phyloP scores from a whole-genome alignment of 2,797 vertebrate genomes.

The Garrulus glandarius region DNA sequence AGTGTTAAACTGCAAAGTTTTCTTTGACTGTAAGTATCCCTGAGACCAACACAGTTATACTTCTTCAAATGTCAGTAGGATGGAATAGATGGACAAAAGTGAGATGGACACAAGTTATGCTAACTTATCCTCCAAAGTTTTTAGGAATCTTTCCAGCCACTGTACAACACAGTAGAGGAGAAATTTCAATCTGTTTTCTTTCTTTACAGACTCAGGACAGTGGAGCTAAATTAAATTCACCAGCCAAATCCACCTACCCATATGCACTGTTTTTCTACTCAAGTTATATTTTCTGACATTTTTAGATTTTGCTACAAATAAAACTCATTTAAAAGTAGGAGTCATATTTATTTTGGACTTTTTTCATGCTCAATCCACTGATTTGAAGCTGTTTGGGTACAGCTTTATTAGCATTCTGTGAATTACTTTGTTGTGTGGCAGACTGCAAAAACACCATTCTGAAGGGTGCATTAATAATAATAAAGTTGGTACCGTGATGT shows the following conservation, averaged over 20 bases:
- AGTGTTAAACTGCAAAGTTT: not conserved
- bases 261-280: not conserved
- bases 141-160: not conserved
- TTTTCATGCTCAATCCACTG: not conserved
- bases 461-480: not conserved
- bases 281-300: not conserved
- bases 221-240: not conserved
- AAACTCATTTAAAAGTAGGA: not conserved
- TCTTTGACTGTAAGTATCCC: not conserved
- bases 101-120: not conserved
- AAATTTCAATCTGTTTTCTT: not conserved
- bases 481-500: not conserved
- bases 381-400: not conserved
- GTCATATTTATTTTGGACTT: not conserved
- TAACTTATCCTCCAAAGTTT: not conserved
- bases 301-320: not conserved
- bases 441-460: not conserved
- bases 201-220: not conserved
- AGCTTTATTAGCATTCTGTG: not conserved
- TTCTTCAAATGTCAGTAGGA: not conserved
- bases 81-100: not conserved
- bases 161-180: not conserved
- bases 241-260: not conserved
- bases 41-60: not conserved
- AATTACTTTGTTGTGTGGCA: not conserved